phyloP scores from a whole-genome alignment of 2,888 invertebrate genomes.

The Catocala fraxini region DNA sequence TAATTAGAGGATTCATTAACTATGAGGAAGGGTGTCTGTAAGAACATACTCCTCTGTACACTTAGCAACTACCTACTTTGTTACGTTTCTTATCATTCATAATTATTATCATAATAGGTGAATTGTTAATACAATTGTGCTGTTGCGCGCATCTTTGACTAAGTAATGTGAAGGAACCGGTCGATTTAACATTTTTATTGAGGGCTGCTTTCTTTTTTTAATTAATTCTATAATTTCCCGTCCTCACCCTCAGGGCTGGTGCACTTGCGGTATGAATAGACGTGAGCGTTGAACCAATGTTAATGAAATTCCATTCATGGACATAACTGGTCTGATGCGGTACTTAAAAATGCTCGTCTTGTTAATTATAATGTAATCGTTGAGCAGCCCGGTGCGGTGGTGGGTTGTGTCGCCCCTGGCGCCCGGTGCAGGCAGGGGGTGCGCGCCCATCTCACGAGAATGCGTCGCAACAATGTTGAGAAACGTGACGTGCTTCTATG shows the following conservation, averaged over 20 bases:
- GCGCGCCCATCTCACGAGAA: slow-evolving; percentile 67
- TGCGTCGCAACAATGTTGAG: slow-evolving; percentile 79
- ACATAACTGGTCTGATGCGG: slow-evolving; percentile 66
- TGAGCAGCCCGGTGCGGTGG: slow-evolving; percentile 52
- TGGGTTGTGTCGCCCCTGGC: slow-evolving; percentile 45
- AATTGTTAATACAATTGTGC: slow-evolving; percentile 44
- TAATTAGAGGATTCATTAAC: slow-evolving; percentile 74
- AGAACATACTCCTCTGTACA: slow-evolving; percentile 45
- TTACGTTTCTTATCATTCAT: slow-evolving; percentile 37
- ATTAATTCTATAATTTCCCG: slow-evolving; percentile 61
- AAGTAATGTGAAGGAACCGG: slow-evolving; percentile 54
- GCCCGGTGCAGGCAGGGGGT: slow-evolving; percentile 35
- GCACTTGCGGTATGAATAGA: slow-evolving; percentile 54
- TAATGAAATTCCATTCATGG: slow-evolving; percentile 73
- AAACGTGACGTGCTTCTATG: slow-evolving; percentile 68
- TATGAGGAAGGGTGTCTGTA: slow-evolving; percentile 63
- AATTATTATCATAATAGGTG: slow-evolving; percentile 45
- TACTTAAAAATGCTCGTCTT: slow-evolving; percentile 61
- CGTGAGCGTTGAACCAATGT: slow-evolving; percentile 59
- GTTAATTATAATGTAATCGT: slow-evolving; percentile 74
- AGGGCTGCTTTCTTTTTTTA: slow-evolving; percentile 63
- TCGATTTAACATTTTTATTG: slow-evolving; percentile 71
- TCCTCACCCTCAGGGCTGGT: slow-evolving; percentile 48
- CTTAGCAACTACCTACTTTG: slow-evolving; percentile 40
- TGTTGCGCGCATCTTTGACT: slow-evolving; percentile 54